Base-by-base conservation (phyloP, 37 sponge, comb jelly and placozoan species). In the Chondrosia reniformis region DNA sequence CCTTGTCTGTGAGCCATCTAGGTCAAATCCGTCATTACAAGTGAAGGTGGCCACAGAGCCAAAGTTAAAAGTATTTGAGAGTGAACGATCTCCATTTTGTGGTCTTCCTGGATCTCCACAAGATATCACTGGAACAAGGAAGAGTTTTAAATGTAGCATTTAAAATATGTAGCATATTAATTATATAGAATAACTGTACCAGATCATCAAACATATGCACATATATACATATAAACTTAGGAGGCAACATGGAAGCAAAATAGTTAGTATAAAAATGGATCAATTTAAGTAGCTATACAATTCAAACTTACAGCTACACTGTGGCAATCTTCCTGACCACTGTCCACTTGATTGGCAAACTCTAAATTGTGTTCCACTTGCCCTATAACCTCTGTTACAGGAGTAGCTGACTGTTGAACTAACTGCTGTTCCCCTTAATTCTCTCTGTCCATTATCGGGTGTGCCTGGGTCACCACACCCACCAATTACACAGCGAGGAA, bases 51-150 rank as follows among this genome's bases (percentile, higher is more conserved):
- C 72, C 1, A 69, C 37, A 49, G 49, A 79, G 33, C 65, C 65
- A 9, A 69, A 69, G 15, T 40, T 40, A 40, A 55, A 78, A 24
- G 74, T 63, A 3, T 61, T 63, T 12, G 33, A 21, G 52, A 82
- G 38, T 34, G 24, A 43, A 3, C 41, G 19, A 24, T 44, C 63
- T 34, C 88, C 88, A 78, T 78, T 67, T 19, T 10, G n/a, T 4
- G 74, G 76, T 7, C 22, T 37, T 15, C 83, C 83, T 74, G 88
- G 88, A 59, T 87, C 83, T 31, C 63, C 83, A 78, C 88, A 87
- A 25, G 63, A 24, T 49, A 78, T 39, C 45, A 36, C 79, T 75
- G 33, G 37, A 55, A 12, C 7, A n/a, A 71, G 1, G 64, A 22
- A 30, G 9, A 34, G 58, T 1, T 59, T 6, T 22, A 24, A 31